Conservation (phyloP, 2,113 vertebrate species). For the Rhinolophus sinicus region DNA sequence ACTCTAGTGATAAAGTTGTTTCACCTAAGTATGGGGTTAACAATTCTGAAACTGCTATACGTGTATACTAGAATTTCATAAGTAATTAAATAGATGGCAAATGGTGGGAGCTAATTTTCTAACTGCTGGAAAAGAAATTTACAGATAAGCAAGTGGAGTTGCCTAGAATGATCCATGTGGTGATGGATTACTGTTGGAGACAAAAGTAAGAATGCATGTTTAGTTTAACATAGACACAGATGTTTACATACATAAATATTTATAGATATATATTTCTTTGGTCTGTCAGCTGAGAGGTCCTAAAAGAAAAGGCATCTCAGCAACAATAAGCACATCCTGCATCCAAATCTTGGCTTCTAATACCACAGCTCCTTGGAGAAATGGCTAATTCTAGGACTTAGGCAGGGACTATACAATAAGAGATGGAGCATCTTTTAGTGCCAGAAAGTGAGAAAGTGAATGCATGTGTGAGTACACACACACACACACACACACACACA, state of each 20-base stretch:
- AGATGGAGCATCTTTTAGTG: background rate
- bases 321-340: background rate
- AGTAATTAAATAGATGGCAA: background rate
- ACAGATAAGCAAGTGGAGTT: background rate
- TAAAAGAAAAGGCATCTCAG: background rate
- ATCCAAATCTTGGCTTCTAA: background rate
- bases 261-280: background rate
- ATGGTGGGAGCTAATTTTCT: background rate
- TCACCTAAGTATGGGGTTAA: background rate
- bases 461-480: background rate
- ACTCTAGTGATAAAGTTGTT: background rate
- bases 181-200: background rate
- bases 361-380: background rate
- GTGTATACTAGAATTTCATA: background rate
- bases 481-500: too few relatives aligned
- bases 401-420: background rate
- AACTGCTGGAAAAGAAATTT: background rate
- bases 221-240: background rate
- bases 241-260: background rate
- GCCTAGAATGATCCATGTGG: background rate
- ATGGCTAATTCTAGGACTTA: background rate
- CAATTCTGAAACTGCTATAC: background rate
- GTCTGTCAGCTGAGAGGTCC: background rate
- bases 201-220: background rate
- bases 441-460: background rate